Conservation (phyloP, 1,140 invertebrate genomes). For the Leptinotarsa defecta region DNA sequence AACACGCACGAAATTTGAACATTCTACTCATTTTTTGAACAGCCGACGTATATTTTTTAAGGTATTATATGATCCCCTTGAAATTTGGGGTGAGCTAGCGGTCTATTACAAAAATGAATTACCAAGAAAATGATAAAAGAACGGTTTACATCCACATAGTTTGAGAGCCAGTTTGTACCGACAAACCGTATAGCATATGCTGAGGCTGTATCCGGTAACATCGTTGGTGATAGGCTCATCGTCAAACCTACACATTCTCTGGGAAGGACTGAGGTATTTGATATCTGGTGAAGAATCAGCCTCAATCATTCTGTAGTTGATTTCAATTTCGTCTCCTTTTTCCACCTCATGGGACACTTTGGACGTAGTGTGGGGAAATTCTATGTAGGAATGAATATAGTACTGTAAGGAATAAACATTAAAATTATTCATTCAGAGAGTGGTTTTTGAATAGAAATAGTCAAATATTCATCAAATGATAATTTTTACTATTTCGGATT, state of each 20-base stretch:
- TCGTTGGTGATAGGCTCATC: conserved; percentile 58
- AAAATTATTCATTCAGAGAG: background rate
- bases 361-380: conserved; percentile 57
- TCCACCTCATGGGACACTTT: conserved; percentile 48
- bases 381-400: conserved; percentile 63
- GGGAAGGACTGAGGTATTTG: conserved; percentile 52
- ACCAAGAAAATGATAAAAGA: conserved; percentile 58
- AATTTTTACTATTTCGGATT: too few relatives aligned
- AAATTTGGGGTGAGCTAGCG: too few relatives aligned
- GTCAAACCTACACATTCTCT: conserved; percentile 59
- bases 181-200: conserved; percentile 59
- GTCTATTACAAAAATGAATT: background rate
- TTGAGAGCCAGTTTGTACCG: conserved; percentile 56
- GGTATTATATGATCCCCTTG: too few relatives aligned
- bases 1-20: too few relatives aligned
- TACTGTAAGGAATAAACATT: conserved; percentile 55
- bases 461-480: too few relatives aligned
- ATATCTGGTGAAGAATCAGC: conserved; percentile 57
- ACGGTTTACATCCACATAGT: conserved; percentile 61
- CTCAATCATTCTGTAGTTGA: conserved; percentile 60
- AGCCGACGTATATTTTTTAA: too few relatives aligned
- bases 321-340: conserved; percentile 57
- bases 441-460: too few relatives aligned
- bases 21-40: too few relatives aligned
- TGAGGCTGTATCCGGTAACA: conserved; percentile 59